A percentile compares a stretch with the other conserved stretches of the same genome.
phyloP scores from a whole-genome alignment of 2,113 vertebrate genomes.

The Phyllostomus discolor region DNA sequence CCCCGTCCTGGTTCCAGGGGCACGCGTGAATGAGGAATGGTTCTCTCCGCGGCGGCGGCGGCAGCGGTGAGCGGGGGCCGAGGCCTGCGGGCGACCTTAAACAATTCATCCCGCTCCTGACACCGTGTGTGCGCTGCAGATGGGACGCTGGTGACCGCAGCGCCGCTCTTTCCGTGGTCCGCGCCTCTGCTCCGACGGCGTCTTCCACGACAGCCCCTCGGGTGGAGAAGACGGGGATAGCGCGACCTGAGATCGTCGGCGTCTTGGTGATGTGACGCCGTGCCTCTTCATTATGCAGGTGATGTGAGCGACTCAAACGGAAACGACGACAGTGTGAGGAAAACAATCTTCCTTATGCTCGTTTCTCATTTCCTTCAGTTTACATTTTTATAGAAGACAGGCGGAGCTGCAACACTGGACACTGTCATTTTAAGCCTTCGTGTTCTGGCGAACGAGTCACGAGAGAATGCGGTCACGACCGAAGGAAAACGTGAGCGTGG shows the following conservation, averaged over 20 bases:
- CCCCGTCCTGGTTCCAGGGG: constrained; percentile 30
- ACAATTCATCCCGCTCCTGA: background rate
- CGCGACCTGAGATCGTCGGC: background rate
- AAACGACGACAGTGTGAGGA: background rate
- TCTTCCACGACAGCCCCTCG: background rate
- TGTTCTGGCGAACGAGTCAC: background rate
- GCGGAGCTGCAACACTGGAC: background rate
- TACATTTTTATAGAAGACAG: background rate
- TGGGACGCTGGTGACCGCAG: background rate
- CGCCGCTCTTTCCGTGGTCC: background rate
- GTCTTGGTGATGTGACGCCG: background rate
- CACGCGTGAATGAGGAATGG: constrained; percentile 38
- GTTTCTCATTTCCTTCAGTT: background rate
- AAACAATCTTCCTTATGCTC: background rate
- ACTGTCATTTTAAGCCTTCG: background rate
- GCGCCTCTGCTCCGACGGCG: background rate
- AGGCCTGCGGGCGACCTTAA: background rate
- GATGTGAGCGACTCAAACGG: background rate
- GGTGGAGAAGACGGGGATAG: background rate
- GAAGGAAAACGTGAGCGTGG: background rate
- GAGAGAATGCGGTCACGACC: background rate
- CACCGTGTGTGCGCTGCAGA: background rate
- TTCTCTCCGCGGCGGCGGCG: background rate
- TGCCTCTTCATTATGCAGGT: background rate
- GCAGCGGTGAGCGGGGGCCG: background rate